A percentile compares a stretch with the other conserved stretches of the same genome.
Conservation (phyloP, 2,797 vertebrate species). For the Etheostoma nigrum region DNA sequence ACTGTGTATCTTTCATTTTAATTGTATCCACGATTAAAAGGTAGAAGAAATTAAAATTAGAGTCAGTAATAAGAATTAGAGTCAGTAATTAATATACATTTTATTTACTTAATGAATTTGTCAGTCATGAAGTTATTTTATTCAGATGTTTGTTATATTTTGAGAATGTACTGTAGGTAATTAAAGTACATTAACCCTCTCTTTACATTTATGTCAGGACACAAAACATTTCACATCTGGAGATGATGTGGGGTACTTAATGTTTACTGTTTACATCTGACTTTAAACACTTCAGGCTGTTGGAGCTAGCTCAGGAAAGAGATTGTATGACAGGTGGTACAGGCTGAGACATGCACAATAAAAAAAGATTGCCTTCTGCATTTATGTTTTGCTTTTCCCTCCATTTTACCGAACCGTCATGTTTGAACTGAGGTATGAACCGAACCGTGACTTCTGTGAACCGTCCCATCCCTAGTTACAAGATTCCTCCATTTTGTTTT, state of each 20-base stretch:
- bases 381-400: too few relatives aligned
- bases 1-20: neutral
- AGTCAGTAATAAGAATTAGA: neutral
- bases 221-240: neutral
- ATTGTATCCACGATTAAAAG: constrained; percentile 1
- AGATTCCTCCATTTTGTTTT: neutral
- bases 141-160: constrained; percentile 4
- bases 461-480: too few relatives aligned
- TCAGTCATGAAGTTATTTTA: constrained; percentile 12
- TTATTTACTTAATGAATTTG: neutral
- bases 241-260: too few relatives aligned
- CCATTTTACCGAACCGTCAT: too few relatives aligned
- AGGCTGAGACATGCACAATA: too few relatives aligned
- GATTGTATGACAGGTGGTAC: too few relatives aligned
- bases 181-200: neutral
- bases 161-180: neutral
- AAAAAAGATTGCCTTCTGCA: too few relatives aligned
- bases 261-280: too few relatives aligned
- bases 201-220: neutral
- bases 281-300: too few relatives aligned
- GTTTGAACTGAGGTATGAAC: too few relatives aligned
- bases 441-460: too few relatives aligned
- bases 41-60: neutral
- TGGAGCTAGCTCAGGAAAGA: too few relatives aligned
- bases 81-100: constrained; percentile 4